Base-by-base conservation (phyloP, 2,888 invertebrate genomes). In the Macroteleia sp. region DNA sequence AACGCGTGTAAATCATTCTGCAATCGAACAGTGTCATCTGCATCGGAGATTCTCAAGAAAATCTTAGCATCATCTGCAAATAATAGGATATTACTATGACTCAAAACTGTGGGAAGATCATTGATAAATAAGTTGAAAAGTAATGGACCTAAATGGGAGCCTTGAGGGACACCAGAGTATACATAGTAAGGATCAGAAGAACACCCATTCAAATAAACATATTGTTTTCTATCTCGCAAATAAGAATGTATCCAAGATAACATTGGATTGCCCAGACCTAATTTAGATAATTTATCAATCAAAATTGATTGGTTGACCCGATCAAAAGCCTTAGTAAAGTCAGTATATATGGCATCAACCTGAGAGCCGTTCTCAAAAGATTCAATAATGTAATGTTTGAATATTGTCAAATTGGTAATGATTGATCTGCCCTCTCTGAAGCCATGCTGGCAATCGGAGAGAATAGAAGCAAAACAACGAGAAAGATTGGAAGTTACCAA, bases 71-170 rank as follows among this genome's bases (percentile, higher is more conserved):
- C 25, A 25, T 25, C 25, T 25, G 25, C 25, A 25, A 25, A 25
- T 3, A 25, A 25, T 6, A 25, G 25, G 6, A 25, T 25, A 6
- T 25, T 25, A 25, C 25, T 8, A 22, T 54, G 1, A 20, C 22
- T 32, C 0, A 52, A 42, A 1, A 39, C 39, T 19, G 8, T 8
- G 14, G 62, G 62, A 9, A 52, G 25, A 19, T 70, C 70, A 32
- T 59, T 70, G 0, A 61, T 70, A 52, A 50, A 71, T 3, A 70
- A 22, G 22, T 22, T 52, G 12, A 73, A 64, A 2, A 73, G 22
- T 12, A 71, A 19, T 0, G 62, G 71, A 9, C 71, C 62, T 1
- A 61, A 17, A 44, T 73, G 73, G 4, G 57, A 73, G 0, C 73
- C 64, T 22, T 73, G 64, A 2, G 64, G 73, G 1, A 73, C 73